These are phyloP conservation scores for Eupithecia insigniata DNA, from an alignment of 2,888 invertebrate genomes.

Conservation along the genomic window DNA sequence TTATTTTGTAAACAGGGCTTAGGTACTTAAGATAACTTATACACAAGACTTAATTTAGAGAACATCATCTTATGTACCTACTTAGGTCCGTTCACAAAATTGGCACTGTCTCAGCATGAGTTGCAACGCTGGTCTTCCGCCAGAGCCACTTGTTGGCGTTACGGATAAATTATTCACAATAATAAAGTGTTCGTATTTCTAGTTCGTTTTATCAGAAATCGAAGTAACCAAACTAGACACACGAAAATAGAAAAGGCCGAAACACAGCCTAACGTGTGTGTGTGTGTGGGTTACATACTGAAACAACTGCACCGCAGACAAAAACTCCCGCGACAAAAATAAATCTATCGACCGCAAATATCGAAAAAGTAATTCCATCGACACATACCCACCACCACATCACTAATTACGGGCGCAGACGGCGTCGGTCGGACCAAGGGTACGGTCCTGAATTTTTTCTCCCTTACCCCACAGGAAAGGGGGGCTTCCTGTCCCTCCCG, in stretches of 20 bases:
- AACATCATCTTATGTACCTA: too few species aligned
- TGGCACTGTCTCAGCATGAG: too few species aligned
- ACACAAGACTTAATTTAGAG: too few species aligned
- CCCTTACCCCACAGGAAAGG: constrained; percentile 71
- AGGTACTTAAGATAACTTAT: too few species aligned
- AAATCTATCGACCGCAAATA: constrained; percentile 1
- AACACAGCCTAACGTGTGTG: background rate
- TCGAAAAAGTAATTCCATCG: constrained; percentile 39
- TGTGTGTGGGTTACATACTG: background rate
- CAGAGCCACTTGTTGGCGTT: too few species aligned
- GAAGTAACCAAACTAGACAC: background rate
- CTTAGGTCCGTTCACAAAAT: too few species aligned
- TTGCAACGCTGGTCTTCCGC: too few species aligned
- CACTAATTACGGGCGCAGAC: constrained; percentile 82
- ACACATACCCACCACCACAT: constrained; percentile 69
- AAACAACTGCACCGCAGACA: background rate
- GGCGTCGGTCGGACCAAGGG: constrained; percentile 79
- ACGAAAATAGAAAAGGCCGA: background rate
- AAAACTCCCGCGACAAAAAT: constrained; percentile 5
- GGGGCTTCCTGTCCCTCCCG: constrained; percentile 74
- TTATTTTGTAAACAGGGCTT: too few species aligned
- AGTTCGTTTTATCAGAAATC: background rate
- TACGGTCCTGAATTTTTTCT: constrained; percentile 81
- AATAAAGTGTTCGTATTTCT: background rate
- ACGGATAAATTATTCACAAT: too few species aligned